Evolutionary conservation across 2,888 invertebrate genomes (phyloP).

Genomic region (Seladonia tumulorum): DNA sequence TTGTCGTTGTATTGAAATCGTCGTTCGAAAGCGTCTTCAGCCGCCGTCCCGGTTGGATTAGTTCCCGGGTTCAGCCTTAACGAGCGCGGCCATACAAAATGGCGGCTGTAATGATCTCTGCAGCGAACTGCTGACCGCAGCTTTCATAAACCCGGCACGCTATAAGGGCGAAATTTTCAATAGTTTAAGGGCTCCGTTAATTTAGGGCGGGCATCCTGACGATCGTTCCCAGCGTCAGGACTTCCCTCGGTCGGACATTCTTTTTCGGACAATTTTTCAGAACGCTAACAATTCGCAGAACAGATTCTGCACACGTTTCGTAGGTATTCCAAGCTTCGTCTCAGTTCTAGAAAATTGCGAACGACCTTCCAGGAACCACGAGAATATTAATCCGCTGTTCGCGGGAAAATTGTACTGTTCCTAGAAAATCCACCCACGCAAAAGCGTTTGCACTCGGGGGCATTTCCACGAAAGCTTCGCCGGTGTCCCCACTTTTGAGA

Average conservation of each 20-base stretch:
- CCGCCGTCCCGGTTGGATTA: slow-evolving; percentile 10
- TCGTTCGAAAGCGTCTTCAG: neutral
- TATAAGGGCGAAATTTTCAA: neutral
- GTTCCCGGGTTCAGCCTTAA: slow-evolving; percentile 1
- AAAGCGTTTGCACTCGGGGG: neutral
- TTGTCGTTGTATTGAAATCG: neutral
- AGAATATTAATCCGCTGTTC: neutral
- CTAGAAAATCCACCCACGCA: neutral
- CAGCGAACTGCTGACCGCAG: slow-evolving; percentile 32
- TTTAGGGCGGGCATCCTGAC: neutral
- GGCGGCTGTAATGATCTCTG: neutral
- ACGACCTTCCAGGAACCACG: neutral
- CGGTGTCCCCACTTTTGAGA: neutral
- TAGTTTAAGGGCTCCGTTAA: neutral
- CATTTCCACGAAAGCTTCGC: slow-evolving; percentile 19
- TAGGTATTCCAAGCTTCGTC: neutral
- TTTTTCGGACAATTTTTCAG: neutral
- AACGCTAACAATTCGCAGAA: neutral
- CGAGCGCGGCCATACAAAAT: neutral
- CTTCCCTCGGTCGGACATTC: neutral
- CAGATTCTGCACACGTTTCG: neutral
- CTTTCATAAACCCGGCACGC: neutral
- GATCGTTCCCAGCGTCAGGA: neutral
- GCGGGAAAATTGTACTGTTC: neutral
- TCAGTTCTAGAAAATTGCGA: neutral